Evolutionary conservation across 2,888 invertebrate species (phyloP).

Genomic region (Meta bourneti): DNA sequence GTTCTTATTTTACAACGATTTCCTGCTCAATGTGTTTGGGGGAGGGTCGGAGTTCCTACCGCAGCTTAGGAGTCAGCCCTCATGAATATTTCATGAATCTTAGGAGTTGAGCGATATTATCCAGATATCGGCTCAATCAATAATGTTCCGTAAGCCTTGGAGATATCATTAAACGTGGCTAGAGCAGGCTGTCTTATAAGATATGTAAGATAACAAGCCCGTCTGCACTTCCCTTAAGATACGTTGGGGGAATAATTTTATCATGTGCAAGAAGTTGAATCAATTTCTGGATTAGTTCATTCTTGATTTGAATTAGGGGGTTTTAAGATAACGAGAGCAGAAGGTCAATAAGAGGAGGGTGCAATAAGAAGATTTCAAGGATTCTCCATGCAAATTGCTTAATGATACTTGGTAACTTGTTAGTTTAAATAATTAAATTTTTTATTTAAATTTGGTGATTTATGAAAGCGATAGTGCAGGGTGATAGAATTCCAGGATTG

Average conservation of each 20-base stretch:
- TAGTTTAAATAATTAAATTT: no score
- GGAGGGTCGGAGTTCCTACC: background rate
- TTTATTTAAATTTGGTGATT: no score
- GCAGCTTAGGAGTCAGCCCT: slow-evolving; percentile 43
- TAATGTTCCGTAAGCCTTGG: slow-evolving; percentile 62
- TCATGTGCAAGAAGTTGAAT: background rate
- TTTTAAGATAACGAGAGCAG: background rate
- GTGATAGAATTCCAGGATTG: no score
- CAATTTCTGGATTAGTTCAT: background rate
- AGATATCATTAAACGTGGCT: slow-evolving; percentile 69
- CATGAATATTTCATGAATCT: slow-evolving; percentile 73
- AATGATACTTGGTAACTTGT: background rate
- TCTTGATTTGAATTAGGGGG: background rate
- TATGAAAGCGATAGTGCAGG: no score
- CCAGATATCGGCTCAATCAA: slow-evolving; percentile 70
- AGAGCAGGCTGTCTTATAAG: background rate
- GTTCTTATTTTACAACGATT: slow-evolving; percentile 67
- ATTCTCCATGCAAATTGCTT: background rate
- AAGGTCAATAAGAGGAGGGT: background rate
- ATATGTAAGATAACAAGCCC: background rate
- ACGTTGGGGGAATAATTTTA: background rate
- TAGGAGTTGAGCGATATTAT: slow-evolving; percentile 59
- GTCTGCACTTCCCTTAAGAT: background rate
- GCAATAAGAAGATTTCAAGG: background rate
- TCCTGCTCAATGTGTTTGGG: slow-evolving; percentile 42